Evolutionary conservation across 2,797 vertebrate genomes (phyloP).

Genomic region (Channa striata): DNA sequence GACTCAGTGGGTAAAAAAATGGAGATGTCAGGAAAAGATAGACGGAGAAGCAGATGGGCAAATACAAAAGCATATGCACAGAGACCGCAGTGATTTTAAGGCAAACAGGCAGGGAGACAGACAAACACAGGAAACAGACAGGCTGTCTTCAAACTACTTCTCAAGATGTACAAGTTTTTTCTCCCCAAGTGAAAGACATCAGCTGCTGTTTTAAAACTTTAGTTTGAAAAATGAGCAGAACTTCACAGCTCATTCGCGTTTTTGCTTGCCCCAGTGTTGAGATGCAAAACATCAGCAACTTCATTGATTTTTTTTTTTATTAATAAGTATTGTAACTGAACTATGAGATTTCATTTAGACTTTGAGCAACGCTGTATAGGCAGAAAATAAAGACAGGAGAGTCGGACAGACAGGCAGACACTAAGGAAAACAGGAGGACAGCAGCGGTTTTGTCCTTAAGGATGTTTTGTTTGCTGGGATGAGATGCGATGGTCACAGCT

Average conservation of each 20-base stretch:
- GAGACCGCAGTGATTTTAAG: not conserved
- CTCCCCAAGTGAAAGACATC: constrained; percentile 23
- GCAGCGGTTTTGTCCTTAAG: constrained; percentile 53
- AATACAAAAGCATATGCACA: constrained; percentile 11
- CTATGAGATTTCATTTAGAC: constrained; percentile 4
- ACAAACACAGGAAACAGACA: constrained; percentile 40
- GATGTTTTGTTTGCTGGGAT: constrained; percentile 66
- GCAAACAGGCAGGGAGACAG: constrained; percentile 13
- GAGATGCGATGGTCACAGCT: constrained; percentile 64
- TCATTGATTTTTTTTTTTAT: not conserved
- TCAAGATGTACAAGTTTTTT: constrained; percentile 17
- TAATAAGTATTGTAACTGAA: no score
- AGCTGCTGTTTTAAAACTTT: constrained; percentile 15
- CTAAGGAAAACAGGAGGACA: constrained; percentile 22
- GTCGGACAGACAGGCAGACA: constrained; percentile 12
- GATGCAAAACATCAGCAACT: not conserved
- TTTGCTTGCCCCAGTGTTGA: not conserved
- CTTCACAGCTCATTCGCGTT: constrained; percentile 19
- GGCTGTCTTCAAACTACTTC: constrained; percentile 15
- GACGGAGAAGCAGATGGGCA: constrained; percentile 40
- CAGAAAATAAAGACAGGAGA: constrained; percentile 3
- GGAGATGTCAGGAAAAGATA: constrained; percentile 31
- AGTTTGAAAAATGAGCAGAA: constrained; percentile 28
- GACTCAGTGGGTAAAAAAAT: constrained; percentile 18
- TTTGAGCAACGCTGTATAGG: not conserved